Evolutionary conservation across 1,140 invertebrate genomes (phyloP).

Genomic region (Euura lappo): DNA sequence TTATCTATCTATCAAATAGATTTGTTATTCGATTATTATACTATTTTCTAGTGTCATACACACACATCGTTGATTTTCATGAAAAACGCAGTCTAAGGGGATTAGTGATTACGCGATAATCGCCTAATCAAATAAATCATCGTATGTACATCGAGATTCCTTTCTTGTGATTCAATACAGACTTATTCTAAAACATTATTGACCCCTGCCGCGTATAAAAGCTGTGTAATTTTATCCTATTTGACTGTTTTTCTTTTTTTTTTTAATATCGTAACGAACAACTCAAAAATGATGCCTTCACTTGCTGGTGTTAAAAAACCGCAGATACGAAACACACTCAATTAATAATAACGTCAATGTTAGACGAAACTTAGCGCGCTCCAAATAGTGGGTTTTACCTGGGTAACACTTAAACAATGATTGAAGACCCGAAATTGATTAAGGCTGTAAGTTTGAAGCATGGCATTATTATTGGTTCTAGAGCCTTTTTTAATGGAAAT

Average conservation of each 20-base stretch:
- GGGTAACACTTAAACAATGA: constrained; percentile 21
- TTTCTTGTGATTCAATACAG: background rate
- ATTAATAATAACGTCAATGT: constrained; percentile 31
- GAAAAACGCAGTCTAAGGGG: background rate
- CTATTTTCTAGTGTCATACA: background rate
- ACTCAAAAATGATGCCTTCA: constrained; percentile 41
- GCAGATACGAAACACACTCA: constrained; percentile 38
- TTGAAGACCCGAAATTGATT: constrained; percentile 32
- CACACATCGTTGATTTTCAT: background rate
- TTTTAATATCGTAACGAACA: constrained; percentile 22
- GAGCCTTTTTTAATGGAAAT: constrained; percentile 22
- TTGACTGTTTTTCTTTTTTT: background rate
- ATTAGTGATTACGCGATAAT: background rate
- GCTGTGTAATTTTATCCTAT: background rate
- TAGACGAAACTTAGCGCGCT: constrained; percentile 29
- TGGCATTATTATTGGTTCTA: constrained; percentile 15
- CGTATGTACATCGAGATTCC: background rate
- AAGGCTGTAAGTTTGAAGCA: constrained; percentile 19
- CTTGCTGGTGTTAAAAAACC: constrained; percentile 39
- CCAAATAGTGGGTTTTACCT: constrained; percentile 15
- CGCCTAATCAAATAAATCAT: background rate
- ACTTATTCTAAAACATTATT: too few species aligned
- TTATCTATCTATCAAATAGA: constrained; percentile 1
- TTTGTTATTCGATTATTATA: background rate
- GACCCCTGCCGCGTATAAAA: background rate